Conservation (phyloP, 2,888 invertebrate species). For the Trichopria drosophilae region DNA sequence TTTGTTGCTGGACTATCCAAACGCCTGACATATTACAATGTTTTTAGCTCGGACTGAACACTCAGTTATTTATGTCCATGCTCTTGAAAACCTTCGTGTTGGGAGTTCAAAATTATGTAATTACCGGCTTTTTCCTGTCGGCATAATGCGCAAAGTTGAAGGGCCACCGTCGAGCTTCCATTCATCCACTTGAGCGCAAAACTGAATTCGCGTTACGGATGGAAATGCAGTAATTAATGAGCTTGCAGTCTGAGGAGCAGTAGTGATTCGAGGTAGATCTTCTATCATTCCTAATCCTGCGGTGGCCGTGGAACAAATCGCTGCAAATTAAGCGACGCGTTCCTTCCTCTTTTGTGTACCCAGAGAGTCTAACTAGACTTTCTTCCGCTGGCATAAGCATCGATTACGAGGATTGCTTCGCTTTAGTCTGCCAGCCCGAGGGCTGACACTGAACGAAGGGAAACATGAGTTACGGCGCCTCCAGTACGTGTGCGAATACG, state of each 20-base stretch:
- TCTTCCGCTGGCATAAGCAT: constrained; percentile 34
- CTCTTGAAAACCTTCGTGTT: constrained; percentile 23
- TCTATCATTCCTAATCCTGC: constrained; percentile 35
- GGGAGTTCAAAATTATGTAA: constrained; percentile 43
- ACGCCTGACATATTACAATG: too few species aligned
- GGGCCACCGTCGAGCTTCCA: constrained; percentile 30
- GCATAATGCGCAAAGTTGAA: constrained; percentile 25
- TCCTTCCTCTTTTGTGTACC: constrained; percentile 15
- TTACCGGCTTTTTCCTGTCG: constrained; percentile 36
- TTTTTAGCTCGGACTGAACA: too few species aligned
- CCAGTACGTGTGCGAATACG: too few species aligned
- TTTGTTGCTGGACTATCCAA: too few species aligned
- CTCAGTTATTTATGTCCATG: too few species aligned
- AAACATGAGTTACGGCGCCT: too few species aligned
- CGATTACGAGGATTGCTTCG: constrained; percentile 38
- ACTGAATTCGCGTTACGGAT: constrained; percentile 25
- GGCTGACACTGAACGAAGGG: too few species aligned
- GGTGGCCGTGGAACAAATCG: constrained; percentile 32
- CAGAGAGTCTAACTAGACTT: constrained; percentile 25
- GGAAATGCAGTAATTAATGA: constrained; percentile 41
- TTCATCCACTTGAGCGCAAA: too few species aligned
- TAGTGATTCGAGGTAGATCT: constrained; percentile 37
- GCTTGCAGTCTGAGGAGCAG: constrained; percentile 29
- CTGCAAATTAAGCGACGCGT: constrained; percentile 29
- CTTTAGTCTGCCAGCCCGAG: constrained; percentile 38